phyloP scores from a whole-genome alignment of 2,797 vertebrate genomes.

The Phylloscopus collybita region DNA sequence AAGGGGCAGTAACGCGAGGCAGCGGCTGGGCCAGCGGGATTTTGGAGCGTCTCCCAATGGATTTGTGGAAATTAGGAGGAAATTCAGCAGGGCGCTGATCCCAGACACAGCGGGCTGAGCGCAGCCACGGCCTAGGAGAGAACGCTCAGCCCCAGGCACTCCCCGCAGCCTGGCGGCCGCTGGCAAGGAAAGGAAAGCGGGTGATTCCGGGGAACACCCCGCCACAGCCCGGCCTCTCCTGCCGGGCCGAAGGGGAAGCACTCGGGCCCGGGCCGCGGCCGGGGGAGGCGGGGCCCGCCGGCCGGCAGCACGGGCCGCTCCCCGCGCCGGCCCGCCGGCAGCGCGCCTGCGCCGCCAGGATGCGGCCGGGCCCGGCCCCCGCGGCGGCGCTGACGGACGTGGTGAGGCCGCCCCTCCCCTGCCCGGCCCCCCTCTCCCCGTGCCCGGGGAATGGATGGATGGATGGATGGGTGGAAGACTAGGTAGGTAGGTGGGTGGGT shows the following conservation, averaged over 20 bases:
- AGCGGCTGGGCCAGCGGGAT: rapidly evolving
- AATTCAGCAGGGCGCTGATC: not conserved
- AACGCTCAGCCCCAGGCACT: rapidly evolving
- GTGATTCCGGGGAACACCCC: rapidly evolving
- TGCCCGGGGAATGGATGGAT: not conserved
- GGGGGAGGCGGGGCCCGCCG: not conserved
- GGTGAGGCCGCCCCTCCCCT: not conserved
- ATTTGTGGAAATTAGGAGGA: rapidly evolving
- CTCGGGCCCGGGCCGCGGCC: rapidly evolving
- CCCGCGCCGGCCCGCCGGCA: too few species aligned
- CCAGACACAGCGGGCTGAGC: rapidly evolving
- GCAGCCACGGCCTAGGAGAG: rapidly evolving
- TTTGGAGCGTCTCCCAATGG: rapidly evolving
- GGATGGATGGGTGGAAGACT: not conserved
- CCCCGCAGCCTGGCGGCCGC: rapidly evolving
- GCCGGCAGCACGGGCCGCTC: too few species aligned
- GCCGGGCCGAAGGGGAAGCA: not conserved
- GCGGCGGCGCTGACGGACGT: not conserved
- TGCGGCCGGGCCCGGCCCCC: not conserved
- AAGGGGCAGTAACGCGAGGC: rapidly evolving
- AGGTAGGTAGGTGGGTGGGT: not conserved
- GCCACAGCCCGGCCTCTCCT: rapidly evolving
- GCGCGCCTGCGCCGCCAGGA: not conserved
- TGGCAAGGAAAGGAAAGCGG: rapidly evolving
- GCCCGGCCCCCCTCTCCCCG: too few species aligned